Evolutionary conservation across 2,888 invertebrate species (phyloP), one percentile per base, ranked within the genome.

Genomic region (Scelioninae gen. 1): DNA sequence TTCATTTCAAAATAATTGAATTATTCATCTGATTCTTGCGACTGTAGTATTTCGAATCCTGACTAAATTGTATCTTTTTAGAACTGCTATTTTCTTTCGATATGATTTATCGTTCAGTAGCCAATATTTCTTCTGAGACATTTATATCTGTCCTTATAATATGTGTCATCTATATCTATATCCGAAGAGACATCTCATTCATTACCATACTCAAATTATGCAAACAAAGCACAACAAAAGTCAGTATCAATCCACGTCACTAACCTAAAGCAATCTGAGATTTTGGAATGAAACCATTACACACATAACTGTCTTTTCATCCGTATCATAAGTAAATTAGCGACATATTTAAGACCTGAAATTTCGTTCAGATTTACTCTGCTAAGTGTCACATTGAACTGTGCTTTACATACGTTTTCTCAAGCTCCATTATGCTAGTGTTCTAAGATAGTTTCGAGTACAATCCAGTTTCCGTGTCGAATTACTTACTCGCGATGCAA

Each of bases 381-480:
- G 34, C 10, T 63, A 63, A 74, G 63, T 74, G 62, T 63, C 29
- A 55, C 63, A 15, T 32, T 23, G 74, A 63, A 55, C 55, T 45
- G 45, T 55, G 55, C 72, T 74, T 72, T 74, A 74, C 74, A 74
- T 74, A 45, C 62, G 55, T 74, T 74, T 74, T 43, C 62, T 53
- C 63, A 49, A 63, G 71, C 63, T 47, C 69, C 72, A 81, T 81
- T 69, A 80, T 77, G 63, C 65, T 11, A 49, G 66, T 56, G 72
- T 60, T 66, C 60, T 55, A 49, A 76, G 76, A 77, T 72, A 77
- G 76, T 81, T 82, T 82, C 82, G 63, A 66, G 80, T 80, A 85
- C 85, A 87, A 87, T 88, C 84, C 86, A 86, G 87, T 86, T 87
- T 86, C 85, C 87, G 85, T 85, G 86, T 88, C 87, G 84, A 86